Evolutionary conservation across 2,888 invertebrate species (phyloP).

Genomic region (Dynastes hyllus): DNA sequence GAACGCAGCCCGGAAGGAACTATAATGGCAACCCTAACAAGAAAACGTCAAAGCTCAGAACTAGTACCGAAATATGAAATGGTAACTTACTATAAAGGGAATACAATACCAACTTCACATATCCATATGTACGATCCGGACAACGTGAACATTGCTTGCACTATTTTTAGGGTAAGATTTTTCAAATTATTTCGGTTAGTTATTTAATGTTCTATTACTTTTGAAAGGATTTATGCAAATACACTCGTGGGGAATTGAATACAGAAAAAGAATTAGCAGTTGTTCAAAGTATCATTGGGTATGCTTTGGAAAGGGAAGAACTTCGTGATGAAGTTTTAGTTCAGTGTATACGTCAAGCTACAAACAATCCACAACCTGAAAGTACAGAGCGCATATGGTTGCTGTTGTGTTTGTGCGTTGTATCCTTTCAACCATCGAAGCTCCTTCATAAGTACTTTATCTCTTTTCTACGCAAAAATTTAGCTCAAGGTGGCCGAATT

Average conservation of each 20-base stretch:
- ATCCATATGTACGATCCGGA: conserved; percentile 97
- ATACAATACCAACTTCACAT: conserved; percentile 93
- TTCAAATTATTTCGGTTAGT: not conserved
- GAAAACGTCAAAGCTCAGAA: conserved; percentile 86
- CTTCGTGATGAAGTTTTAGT: conserved; percentile 93
- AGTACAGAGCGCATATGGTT: conserved; percentile 92
- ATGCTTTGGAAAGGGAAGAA: conserved; percentile 93
- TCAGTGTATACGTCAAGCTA: conserved; percentile 90
- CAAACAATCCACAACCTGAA: conserved; percentile 90
- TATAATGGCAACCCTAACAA: conserved; percentile 88
- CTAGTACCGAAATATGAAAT: conserved; percentile 93
- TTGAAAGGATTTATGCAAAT: conserved; percentile 88
- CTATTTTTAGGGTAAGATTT: conserved; percentile 87
- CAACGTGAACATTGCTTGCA: conserved; percentile 91
- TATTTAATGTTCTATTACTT: not conserved
- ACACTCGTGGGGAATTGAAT: conserved; percentile 91
- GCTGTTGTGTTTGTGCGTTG: conserved; percentile 89
- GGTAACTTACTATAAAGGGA: conserved; percentile 91
- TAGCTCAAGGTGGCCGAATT: conserved; percentile 79
- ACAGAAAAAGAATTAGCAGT: conserved; percentile 86
- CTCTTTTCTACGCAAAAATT: conserved; percentile 82
- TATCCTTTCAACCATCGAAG: conserved; percentile 93
- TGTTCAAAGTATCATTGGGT: conserved; percentile 88
- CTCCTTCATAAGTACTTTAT: conserved; percentile 86
- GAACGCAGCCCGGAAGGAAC: conserved; percentile 90